Evolutionary conservation across 1,140 invertebrate genomes (phyloP), one percentile per base, ranked within the genome.

Genomic region (Antheraea mylitta): DNA sequence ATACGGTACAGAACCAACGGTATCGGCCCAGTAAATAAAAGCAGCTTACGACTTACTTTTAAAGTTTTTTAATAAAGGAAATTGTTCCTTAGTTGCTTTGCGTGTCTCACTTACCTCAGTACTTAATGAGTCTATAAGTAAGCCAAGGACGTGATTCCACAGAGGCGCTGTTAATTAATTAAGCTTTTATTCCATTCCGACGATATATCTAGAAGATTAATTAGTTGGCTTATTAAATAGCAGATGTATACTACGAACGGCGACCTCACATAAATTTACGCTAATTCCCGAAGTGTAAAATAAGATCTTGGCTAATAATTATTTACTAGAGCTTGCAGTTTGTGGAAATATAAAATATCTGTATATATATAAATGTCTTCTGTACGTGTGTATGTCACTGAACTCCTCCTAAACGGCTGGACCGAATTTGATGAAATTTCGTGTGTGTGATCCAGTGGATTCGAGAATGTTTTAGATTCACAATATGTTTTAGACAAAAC

Each of bases 81-180:
- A 53, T 53, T 53, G 10, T 16, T 16, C 11, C 45, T 53, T 53
- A 16, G 11, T 53, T 53, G 11, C 45, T 53, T 53, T 53, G 45
- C 45, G 45, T 53, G 45, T 16, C 45, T 53, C 13, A 53, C 45
- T 53, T 53, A 53, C 45, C 16, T 53, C 45, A 53, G 45, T 16
- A 53, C 38, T 53, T 53, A 53, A 53, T 53, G 45, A 53, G 45
- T 53, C 45, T 53, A 53, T 53, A 53, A 53, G 9, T 53, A 53
- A 53, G 16, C 45, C 45, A 53, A 53, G 45, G 45, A 53, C 45
- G 45, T 13, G 13, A 53, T 6, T 53, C 45, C 11, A 16, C 45
- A 13, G 45, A 53, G 16, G 45, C 45, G 45, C 0, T 53, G 45
- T 53, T 53, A 53, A 53, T 53, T 53, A 53, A 53, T 53, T 53